Percentiles rank a stretch among this genome's conserved stretches.
These are phyloP conservation scores for Tenthredo distinguenda DNA, from an alignment of 2,888 invertebrate genomes.

Conservation along the genomic window DNA sequence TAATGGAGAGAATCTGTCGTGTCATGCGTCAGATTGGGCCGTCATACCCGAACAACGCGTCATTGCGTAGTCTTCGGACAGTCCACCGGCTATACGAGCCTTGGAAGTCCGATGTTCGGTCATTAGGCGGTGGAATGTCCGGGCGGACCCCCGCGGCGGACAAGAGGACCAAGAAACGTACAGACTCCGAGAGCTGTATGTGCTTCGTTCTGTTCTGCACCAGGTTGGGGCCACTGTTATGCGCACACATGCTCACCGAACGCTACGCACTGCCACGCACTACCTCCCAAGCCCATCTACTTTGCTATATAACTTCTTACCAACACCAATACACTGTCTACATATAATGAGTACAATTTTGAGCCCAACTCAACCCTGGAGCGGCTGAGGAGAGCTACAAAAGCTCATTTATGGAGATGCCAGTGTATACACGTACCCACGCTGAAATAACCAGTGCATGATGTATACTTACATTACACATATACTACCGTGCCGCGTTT, in stretches of 20 bases:
- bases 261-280: conserved; percentile 16
- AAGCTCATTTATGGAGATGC: conserved; percentile 20
- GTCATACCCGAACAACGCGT: conserved; percentile 47
- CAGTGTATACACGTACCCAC: background rate
- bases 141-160: conserved; percentile 56
- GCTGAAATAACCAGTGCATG: background rate
- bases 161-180: conserved; percentile 43
- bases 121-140: conserved; percentile 63
- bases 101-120: conserved; percentile 59
- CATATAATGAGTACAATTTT: conserved; percentile 36
- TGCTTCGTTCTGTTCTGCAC: conserved; percentile 41
- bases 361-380: conserved; percentile 25
- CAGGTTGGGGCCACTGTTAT: conserved; percentile 40
- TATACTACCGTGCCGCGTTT: background rate
- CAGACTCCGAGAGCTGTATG: conserved; percentile 34
- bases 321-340: conserved; percentile 1
- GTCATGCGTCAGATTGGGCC: conserved; percentile 69
- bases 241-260: conserved; percentile 18
- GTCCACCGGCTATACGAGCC: conserved; percentile 52
- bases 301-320: conserved; percentile 1
- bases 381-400: background rate
- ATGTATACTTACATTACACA: conserved; percentile 29
- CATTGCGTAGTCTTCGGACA: conserved; percentile 38
- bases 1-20: conserved; percentile 65
- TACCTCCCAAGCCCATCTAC: background rate